These are phyloP conservation scores for Silurus aristotelis DNA, from an alignment of 2,797 vertebrate species.

Conservation along the genomic window DNA sequence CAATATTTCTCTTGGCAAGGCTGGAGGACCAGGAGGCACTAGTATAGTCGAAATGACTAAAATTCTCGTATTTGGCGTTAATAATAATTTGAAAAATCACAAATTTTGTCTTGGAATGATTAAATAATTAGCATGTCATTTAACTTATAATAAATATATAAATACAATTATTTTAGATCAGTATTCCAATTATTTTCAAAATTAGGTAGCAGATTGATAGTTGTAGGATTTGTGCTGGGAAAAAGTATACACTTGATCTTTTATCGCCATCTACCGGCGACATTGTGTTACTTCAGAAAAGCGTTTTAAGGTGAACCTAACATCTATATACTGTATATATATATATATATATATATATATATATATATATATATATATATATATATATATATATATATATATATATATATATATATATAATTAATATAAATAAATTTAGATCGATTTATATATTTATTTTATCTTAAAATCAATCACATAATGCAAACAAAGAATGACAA, in stretches of 20 bases:
- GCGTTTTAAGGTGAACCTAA: background rate
- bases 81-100: background rate
- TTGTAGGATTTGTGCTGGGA: background rate
- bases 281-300: background rate
- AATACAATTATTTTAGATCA: background rate
- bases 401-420: no score
- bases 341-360: no score
- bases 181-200: background rate
- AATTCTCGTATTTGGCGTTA: background rate
- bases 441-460: no score
- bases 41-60: background rate
- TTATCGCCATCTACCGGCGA: slow-evolving; percentile 5
- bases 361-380: no score
- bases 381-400: no score
- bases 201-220: no score
- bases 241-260: background rate
- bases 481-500: no score
- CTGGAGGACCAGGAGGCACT: background rate
- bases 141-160: background rate
- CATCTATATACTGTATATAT: no score
- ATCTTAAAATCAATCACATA: no score
- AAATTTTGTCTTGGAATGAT: background rate
- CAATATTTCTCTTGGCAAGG: background rate
- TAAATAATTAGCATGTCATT: background rate
- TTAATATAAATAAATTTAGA: no score